Base-by-base conservation (phyloP, 2,888 invertebrate species). In the Emmelina monodactyla region DNA sequence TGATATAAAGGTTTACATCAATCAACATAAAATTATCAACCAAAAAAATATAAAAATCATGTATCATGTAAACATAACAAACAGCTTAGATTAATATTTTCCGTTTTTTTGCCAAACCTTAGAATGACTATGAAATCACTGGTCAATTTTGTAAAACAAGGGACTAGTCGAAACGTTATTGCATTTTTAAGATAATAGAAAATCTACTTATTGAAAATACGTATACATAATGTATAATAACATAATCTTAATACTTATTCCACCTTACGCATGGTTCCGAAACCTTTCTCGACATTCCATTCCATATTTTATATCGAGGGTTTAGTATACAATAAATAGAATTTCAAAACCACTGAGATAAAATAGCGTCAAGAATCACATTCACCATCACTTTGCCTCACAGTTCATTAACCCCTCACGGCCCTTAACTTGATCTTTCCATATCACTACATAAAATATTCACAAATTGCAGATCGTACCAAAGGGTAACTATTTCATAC, bases 1-100 rank as follows among this genome's bases (percentile, higher is more conserved):
- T 55, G 63, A 75, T 73, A 72, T 67, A 70, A 55, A 66, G 58
- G 64, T 73, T 71, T 69, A 69, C 63, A 58, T 62, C 57, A 56
- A 63, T 57, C 48, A 72, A 71, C 64, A 75, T 73, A 73, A 76
- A 61, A 73, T 73, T 75, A 73, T 62, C 60, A 75, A 76, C 55
- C 70, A 63, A 68, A 62, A 62, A 62, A 58, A 66, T 61, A 66
- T 51, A 57, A 57, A 54, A 56, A 56, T 58, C 64, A 67, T 66
- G 56, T n/a, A n/a, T 58, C 59, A 50, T 52, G 55, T 51, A 42
- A 46, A 42, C 32, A 44, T 59, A 65, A 66, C 63, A 60, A 69
- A 60, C 49, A 59, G 52, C 45, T 55, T 34, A 30, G 33, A 44
- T 37, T 40, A 42, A 37, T 35, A 32, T 37, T 44, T 39, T 38